Evolutionary conservation across 2,797 vertebrate species (phyloP).

Genomic region (Eulemur coronatus): DNA sequence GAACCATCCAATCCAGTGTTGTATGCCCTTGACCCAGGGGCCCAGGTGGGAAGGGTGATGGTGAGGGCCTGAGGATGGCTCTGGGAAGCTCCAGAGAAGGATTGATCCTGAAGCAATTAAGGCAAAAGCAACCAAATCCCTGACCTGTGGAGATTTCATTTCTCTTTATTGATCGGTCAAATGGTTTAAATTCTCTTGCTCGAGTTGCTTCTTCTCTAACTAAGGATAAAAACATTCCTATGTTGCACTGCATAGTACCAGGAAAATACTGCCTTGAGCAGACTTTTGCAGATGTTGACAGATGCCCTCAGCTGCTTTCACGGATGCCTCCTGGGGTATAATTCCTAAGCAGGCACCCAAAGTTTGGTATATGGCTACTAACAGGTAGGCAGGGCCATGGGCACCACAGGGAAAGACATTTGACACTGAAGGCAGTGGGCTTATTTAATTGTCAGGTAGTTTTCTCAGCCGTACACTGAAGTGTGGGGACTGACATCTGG

Average conservation of each 20-base stretch:
- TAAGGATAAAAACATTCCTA: neutral
- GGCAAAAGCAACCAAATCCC: neutral
- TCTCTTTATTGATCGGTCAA: neutral
- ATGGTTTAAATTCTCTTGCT: slow-evolving; percentile 14
- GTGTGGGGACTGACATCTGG: neutral
- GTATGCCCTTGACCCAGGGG: neutral
- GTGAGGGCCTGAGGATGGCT: neutral
- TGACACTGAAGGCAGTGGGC: neutral
- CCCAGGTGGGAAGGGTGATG: neutral
- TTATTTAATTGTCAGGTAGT: neutral
- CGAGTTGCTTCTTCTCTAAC: neutral
- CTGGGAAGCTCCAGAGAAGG: neutral
- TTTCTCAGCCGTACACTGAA: neutral
- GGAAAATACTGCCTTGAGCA: neutral
- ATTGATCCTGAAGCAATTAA: neutral
- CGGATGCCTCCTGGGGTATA: neutral
- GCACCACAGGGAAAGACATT: neutral
- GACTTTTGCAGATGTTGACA: neutral
- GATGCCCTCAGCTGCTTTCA: neutral
- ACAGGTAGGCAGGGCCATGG: neutral
- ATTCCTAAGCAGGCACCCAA: neutral
- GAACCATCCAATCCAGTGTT: neutral
- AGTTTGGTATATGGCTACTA: neutral
- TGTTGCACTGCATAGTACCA: neutral
- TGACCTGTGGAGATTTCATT: slow-evolving; percentile 25